Conservation (phyloP, 2,797 vertebrate genomes). For the Gymnocypris eckloni region DNA sequence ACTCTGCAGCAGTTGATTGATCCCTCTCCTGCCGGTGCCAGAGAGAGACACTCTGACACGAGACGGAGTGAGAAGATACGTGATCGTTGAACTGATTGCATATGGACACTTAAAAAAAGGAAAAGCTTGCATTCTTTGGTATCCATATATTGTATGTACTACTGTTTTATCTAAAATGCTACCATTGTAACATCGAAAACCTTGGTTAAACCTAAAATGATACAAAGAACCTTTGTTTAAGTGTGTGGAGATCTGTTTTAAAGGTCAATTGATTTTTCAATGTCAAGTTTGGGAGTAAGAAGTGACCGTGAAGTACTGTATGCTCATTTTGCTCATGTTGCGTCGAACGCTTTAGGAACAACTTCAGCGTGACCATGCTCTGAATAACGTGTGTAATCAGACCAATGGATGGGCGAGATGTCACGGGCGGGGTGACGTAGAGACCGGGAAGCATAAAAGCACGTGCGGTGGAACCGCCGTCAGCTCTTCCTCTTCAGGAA, state of each 20-base stretch:
- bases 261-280: background rate
- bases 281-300: background rate
- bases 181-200: background rate
- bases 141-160: background rate
- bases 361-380: no score
- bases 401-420: no score
- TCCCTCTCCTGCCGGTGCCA: background rate
- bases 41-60: background rate
- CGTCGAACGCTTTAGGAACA: no score
- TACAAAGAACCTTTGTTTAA: background rate
- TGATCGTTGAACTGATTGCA: slow-evolving; percentile 37
- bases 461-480: no score
- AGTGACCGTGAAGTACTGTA: background rate
- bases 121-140: background rate
- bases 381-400: no score
- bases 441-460: no score
- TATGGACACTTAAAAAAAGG: background rate
- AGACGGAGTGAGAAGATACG: background rate
- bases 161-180: background rate
- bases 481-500: no score
- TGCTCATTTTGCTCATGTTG: background rate
- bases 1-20: slow-evolving; percentile 23
- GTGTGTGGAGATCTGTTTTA: background rate
- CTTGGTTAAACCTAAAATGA: background rate
- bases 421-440: no score